Conservation (phyloP, 2,113 vertebrate genomes). For the Sander lucioperca region DNA sequence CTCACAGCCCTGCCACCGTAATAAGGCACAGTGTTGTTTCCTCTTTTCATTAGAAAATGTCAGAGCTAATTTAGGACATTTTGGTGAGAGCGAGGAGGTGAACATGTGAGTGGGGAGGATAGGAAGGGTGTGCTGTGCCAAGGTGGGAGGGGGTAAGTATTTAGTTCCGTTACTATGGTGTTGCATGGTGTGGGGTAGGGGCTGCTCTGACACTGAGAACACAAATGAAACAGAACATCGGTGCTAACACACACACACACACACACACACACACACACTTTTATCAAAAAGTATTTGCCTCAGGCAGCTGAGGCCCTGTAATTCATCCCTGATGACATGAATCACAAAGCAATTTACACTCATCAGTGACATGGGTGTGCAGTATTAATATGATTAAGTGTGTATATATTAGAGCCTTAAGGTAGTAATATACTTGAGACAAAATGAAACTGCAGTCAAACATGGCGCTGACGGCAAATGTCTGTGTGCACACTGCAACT, state of each 20-base stretch:
- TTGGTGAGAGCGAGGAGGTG: constrained; percentile 50
- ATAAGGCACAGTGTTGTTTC: constrained; percentile 62
- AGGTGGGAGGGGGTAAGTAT: constrained; percentile 28
- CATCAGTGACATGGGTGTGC: constrained; percentile 32
- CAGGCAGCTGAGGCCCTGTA: constrained; percentile 34
- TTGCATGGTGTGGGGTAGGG: neutral
- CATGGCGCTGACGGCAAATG: neutral
- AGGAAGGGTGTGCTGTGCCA: constrained; percentile 39
- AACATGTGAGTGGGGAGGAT: constrained; percentile 25
- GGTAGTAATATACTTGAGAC: constrained; percentile 31
- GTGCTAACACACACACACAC: neutral
- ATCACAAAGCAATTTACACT: constrained; percentile 44
- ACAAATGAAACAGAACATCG: constrained; percentile 38
- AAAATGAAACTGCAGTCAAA: constrained; percentile 39
- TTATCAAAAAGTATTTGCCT: constrained; percentile 1
- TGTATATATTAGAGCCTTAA: constrained; percentile 26
- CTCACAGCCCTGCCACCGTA: constrained; percentile 21
- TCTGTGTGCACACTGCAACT: neutral
- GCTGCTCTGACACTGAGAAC: constrained; percentile 50
- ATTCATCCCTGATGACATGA: constrained; percentile 38
- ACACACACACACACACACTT: neutral
- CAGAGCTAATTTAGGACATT: constrained; percentile 77
- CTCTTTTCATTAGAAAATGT: constrained; percentile 76
- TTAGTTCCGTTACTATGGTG: constrained; percentile 45
- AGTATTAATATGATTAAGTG: constrained; percentile 36